Evolutionary conservation across 2,113 vertebrate species (phyloP), one percentile per base, ranked within the genome.

Genomic region (Rynchops niger): DNA sequence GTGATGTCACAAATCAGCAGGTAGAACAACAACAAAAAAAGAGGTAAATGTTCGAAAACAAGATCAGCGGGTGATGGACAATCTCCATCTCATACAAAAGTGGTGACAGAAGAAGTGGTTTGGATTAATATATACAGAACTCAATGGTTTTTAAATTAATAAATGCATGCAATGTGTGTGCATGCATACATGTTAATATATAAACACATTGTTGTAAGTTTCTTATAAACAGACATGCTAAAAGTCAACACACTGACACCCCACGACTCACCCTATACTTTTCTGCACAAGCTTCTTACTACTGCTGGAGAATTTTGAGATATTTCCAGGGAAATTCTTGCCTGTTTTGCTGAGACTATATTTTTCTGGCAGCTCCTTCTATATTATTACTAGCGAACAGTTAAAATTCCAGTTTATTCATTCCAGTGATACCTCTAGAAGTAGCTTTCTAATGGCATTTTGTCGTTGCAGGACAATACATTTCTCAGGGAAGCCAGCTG

Each of bases 41-140:
- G 30, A 50, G 3, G 6, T 12, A 70, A 74, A 38, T 13, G 13
- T 70, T 43, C 2, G 4, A 52, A 74, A 79, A 2, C 0, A 0
- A 42, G 34, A 62, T 9, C 71, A 14, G 34, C 40, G 12, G 0
- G 1, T 49, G 34, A 91, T 15, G 11, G 20, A 55, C 38, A 34
- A 52, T 32, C 10, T 79, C 23, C 49, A 43, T 23, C 26, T 52
- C 43, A 73, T 4, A 21, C 21, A n/a, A 25, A 55, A 50, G 6
- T 9, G 16, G 12, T 22, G 45, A 63, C 36, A 6, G 25, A 77
- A 79, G 53, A 45, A 61, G 10, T 30, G 16, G 14, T 20, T 69
- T 55, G 16, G 17, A 27, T 65, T 59, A 88, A 66, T 36, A 6
- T 49, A 29, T 5, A 55, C 4, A 81, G 12, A 72, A 69, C 7